Percentiles rank a stretch among this genome's conserved stretches.
phyloP scores from a whole-genome alignment of 2,113 vertebrate genomes.

The Crotalus helleri region DNA sequence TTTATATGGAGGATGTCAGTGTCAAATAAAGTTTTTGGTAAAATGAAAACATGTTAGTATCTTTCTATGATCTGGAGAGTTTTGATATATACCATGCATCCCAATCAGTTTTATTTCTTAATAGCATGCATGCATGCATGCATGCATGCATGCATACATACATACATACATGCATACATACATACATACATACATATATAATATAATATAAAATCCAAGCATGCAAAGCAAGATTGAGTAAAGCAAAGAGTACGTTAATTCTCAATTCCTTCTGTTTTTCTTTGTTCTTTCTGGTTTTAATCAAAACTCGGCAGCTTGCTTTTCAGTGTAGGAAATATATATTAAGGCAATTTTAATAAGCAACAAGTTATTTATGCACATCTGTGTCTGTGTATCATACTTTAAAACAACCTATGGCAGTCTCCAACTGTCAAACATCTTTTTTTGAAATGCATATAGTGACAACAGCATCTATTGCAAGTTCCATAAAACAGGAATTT shows the following conservation, averaged over 20 bases:
- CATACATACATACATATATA: too few species aligned
- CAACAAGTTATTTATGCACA: slow-evolving; percentile 31
- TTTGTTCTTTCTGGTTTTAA: not conserved
- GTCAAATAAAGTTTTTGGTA: slow-evolving; percentile 2
- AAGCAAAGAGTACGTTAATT: not conserved
- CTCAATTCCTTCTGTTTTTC: not conserved
- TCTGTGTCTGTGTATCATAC: not conserved
- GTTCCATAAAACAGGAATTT: slow-evolving; percentile 39
- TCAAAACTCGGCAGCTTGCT: slow-evolving; percentile 19
- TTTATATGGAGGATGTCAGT: not conserved
- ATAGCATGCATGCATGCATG: too few species aligned
- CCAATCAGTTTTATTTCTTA: not conserved
- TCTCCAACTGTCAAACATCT: not conserved
- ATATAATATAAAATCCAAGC: not conserved
- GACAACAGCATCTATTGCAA: slow-evolving; percentile 27
- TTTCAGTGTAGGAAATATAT: slow-evolving; percentile 1
- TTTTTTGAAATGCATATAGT: not conserved
- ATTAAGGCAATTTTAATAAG: slow-evolving; percentile 7
- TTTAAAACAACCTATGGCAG: slow-evolving; percentile 15
- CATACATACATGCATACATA: too few species aligned
- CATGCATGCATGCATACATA: too few species aligned
- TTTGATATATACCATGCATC: not conserved
- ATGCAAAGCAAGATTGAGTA: not conserved
- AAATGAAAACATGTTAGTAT: not conserved
- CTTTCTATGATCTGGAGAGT: not conserved